These are phyloP conservation scores for Phrixothrix hirtus DNA, from an alignment of 2,888 invertebrate species.

Conservation along the genomic window DNA sequence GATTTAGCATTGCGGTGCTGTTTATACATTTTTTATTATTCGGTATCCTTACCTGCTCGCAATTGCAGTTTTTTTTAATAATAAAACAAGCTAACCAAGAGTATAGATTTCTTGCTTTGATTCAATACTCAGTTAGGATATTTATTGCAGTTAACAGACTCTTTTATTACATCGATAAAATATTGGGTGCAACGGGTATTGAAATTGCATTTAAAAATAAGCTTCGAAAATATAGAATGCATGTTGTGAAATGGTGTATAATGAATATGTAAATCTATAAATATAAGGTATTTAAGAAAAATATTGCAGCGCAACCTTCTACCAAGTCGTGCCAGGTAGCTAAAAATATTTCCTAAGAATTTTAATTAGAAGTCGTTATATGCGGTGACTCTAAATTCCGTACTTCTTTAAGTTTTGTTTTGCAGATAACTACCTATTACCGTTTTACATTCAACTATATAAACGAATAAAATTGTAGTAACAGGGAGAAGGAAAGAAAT, in stretches of 20 bases:
- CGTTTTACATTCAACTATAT: constrained; percentile 3
- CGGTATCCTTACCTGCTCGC: constrained; percentile 16
- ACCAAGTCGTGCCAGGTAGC: neutral
- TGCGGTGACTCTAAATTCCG: constrained; percentile 3
- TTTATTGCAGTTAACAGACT: too few relatives aligned
- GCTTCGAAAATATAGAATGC: too few relatives aligned
- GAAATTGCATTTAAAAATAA: too few relatives aligned
- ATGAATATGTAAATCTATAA: too few relatives aligned
- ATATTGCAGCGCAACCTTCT: neutral
- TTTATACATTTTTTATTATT: constrained; percentile 26
- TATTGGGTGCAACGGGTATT: too few relatives aligned
- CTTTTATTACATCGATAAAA: too few relatives aligned
- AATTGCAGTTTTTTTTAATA: constrained; percentile 22
- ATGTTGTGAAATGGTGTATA: too few relatives aligned
- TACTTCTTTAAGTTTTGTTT: neutral
- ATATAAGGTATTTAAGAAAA: too few relatives aligned
- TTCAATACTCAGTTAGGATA: too few relatives aligned
- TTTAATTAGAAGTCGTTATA: constrained; percentile 3
- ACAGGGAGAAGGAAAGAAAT: constrained; percentile 9
- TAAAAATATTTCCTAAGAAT: constrained; percentile 1
- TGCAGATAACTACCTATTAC: neutral
- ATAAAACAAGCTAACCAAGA: constrained; percentile 23
- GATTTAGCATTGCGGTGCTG: constrained; percentile 25
- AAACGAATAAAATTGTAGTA: constrained; percentile 11
- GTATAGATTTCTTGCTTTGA: constrained; percentile 7